Base-by-base conservation (phyloP, 1,140 invertebrate genomes). In the Scaptomyza montana region DNA sequence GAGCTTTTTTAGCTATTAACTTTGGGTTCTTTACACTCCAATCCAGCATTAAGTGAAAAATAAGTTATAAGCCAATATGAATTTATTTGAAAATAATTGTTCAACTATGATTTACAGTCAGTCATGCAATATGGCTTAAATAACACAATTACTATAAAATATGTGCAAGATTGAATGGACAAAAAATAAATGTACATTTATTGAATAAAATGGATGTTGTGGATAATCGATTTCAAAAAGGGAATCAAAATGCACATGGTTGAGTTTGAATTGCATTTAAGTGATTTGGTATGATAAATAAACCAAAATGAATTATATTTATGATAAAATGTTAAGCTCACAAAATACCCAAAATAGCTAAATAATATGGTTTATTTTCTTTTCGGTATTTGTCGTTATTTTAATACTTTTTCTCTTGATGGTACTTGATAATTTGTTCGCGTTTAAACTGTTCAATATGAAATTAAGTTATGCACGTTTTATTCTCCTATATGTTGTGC, bases 391-490 rank as follows among this genome's bases (percentile, higher is more conserved):
- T 51, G 33, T 46, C 5, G 25, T 16, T 47, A 47, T 61, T 45
- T 39, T 49, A 28, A 49, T 33, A 13, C n/a, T n/a, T 64, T 12
- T 49, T 41, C 19, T 49, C 28, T 25, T 45, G 50, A 46, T 33
- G 60, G n/a, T 21, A 63, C 53, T 45, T 43, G 49, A 30, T 45
- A 3, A 16, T 13, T 46, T 54, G 1, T 43, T 43, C 39, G 0
- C 53, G 25, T 53, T 19, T 36, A 16, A 60, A 12, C 46, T 50
- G 33, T 47, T 33, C 25, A 30, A 30, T 33, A 33, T 47, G 13
- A 33, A 59, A 46, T 47, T 33, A 30, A 30, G 9, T 46, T 28
- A 10, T 65, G 62, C 62, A 65, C 51, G 62, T 55, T 65, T 55
- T 65, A n/a, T 46, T 45, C 45, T 39, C 16, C 36, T 45, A 46